Evolutionary conservation across 2,113 vertebrate genomes (phyloP).

Genomic region (Rhinoptilus africanus): DNA sequence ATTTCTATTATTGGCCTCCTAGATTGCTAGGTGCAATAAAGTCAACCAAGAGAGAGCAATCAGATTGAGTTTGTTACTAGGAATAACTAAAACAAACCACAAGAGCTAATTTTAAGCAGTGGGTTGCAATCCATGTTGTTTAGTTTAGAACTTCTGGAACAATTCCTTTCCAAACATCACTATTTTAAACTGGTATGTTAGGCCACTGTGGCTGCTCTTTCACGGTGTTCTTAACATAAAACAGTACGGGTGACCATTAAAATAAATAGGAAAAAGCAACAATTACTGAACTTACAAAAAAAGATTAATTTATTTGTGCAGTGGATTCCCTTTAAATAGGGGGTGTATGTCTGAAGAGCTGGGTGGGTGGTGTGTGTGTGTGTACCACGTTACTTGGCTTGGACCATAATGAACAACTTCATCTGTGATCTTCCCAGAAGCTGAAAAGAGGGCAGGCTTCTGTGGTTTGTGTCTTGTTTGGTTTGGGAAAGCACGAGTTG

Average conservation of each 20-base stretch:
- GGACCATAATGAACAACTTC: not conserved
- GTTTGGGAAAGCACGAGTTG: slow-evolving; percentile 17
- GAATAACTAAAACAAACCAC: slow-evolving; percentile 38
- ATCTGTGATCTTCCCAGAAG: not conserved
- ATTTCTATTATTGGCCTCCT: not conserved
- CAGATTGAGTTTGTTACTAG: slow-evolving; percentile 51
- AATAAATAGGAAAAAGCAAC: not conserved
- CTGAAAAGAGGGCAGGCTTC: not conserved
- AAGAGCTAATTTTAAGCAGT: slow-evolving; percentile 37
- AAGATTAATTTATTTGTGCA: not conserved
- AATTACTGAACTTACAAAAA: not conserved
- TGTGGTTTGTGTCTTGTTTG: slow-evolving; percentile 45
- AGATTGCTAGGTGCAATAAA: slow-evolving; percentile 30
- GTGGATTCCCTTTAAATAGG: slow-evolving; percentile 6
- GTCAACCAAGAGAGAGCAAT: not conserved
- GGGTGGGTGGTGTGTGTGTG: not conserved
- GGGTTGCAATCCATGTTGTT: not conserved
- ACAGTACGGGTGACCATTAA: not conserved
- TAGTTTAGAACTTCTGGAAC: not conserved
- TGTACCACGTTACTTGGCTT: not conserved
- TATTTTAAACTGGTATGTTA: slow-evolving; percentile 34
- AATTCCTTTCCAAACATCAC: not conserved
- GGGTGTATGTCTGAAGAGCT: not conserved
- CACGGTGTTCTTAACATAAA: not conserved
- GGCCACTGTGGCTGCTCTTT: not conserved